Evolutionary conservation across 2,797 vertebrate genomes (phyloP), one percentile per base, ranked within the genome.

Genomic region (Cryptoprocta ferox): DNA sequence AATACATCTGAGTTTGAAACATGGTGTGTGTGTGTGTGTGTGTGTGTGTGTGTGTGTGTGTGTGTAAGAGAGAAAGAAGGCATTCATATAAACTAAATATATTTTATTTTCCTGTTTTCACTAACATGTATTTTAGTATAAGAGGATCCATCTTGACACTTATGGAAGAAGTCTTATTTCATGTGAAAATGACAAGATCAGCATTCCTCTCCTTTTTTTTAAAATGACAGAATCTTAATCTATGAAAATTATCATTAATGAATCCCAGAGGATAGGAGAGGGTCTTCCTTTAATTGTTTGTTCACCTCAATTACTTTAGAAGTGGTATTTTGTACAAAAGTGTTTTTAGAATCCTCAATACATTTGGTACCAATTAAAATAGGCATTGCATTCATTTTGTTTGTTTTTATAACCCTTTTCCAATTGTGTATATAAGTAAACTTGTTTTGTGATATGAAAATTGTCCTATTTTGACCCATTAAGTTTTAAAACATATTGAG

Each of bases 201-300:
- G 13, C 6, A n/a, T 65, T 86, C 35, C 7, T 81, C 15, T 21
- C 4, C 12, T 7, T 59, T 59, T 24, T 59, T 59, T 53, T 53
- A n/a, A 15, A 91, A 12, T 5, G 26, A 63, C 0, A 59, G 6
- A 70, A 19, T 59, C 32, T 59, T 30, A 61, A 78, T 37, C 18
- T 84, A 66, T 30, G 9, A 89, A 76, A 89, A 89, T 18, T 66
- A 53, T 68, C 5, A 42, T 92, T 92, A 76, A 30, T 56, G 50
- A 71, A 71, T n/a, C 21, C 3, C 30, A 42, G 42, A 75, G 45
- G 4, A 45, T 75, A 24, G 6, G 6, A 73, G 26, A 75, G 28
- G 26, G 28, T 32, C 42, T 75, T 75, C 71, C 42, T 75, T 32
- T 15, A 75, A 75, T 45, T 75, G 14, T 75, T 45, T 75, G 42